Evolutionary conservation across 37 sponge, comb jelly and placozoan species (phyloP).

Genomic region (Ianthella basta): DNA sequence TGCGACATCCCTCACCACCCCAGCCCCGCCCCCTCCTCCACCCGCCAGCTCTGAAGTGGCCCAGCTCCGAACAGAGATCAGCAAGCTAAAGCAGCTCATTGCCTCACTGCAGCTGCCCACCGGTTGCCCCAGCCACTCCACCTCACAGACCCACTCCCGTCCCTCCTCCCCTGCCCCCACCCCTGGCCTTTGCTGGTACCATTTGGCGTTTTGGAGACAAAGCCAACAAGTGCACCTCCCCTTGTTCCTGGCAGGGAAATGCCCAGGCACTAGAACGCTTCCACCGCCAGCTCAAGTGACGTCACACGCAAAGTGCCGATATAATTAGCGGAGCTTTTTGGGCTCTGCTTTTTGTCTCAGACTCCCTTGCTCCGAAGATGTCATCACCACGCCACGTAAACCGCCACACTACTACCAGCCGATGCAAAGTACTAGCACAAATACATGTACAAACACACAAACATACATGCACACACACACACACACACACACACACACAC

Average conservation of each 20-base stretch:
- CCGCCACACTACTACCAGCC: too few species aligned
- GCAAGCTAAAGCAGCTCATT: not conserved
- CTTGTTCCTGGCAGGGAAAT: constrained; percentile 35
- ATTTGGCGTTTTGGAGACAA: not conserved
- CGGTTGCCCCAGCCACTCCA: not conserved
- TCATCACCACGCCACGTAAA: too few species aligned
- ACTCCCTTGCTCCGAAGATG: too few species aligned
- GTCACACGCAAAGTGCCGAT: too few species aligned
- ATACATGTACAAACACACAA: too few species aligned
- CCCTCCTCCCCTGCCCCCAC: not conserved
- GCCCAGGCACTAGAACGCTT: too few species aligned
- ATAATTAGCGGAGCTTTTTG: too few species aligned
- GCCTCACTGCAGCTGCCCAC: not conserved
- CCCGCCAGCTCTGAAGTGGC: constrained; percentile 3
- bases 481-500: too few species aligned
- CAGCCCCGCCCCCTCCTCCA: not conserved
- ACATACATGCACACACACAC: too few species aligned
- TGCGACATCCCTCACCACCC: constrained; percentile 25
- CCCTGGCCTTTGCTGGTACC: constrained; percentile 26
- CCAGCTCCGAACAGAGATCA: constrained; percentile 18
- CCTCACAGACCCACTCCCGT: not conserved
- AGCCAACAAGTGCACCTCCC: constrained; percentile 25
- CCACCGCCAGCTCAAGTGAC: too few species aligned
- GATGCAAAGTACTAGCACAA: too few species aligned
- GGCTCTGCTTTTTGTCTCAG: too few species aligned